phyloP scores from a whole-genome alignment of 2,888 invertebrate species.

The Lymantria dispar region DNA sequence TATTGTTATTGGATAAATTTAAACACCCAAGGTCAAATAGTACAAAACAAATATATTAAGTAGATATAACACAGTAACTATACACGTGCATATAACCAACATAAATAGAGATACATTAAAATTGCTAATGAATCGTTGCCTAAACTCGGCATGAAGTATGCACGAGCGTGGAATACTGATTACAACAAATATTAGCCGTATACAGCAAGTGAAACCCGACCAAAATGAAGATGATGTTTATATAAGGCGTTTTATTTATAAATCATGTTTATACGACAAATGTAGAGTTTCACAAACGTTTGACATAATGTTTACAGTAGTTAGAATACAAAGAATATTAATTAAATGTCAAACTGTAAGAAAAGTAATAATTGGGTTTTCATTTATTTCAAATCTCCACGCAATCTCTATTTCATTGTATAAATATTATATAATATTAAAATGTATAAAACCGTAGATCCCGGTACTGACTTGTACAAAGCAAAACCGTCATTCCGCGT shows the following conservation, averaged over 20 bases:
- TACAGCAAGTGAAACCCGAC: conserved; percentile 24
- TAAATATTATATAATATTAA: too few relatives aligned
- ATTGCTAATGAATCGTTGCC: conserved; percentile 70
- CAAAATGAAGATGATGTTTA: conserved; percentile 26
- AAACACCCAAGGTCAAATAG: conserved; percentile 21
- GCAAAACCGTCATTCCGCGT: too few relatives aligned
- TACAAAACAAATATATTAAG: conserved; percentile 16
- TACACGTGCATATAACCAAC: conserved; percentile 43
- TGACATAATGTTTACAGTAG: too few relatives aligned
- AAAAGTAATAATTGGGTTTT: too few relatives aligned
- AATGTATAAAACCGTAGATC: too few relatives aligned
- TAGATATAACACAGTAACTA: conserved; percentile 37
- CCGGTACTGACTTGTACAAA: too few relatives aligned
- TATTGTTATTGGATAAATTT: not conserved
- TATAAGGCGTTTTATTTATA: conserved; percentile 6
- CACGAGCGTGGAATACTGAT: conserved; percentile 60
- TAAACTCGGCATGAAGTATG: conserved; percentile 61
- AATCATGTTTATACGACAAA: too few relatives aligned
- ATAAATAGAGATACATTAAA: conserved; percentile 66
- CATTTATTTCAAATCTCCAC: too few relatives aligned
- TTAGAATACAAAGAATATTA: too few relatives aligned
- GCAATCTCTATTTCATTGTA: too few relatives aligned
- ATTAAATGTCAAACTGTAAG: too few relatives aligned
- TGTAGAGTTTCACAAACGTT: too few relatives aligned
- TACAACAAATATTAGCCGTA: conserved; percentile 31